Base-by-base conservation (phyloP, 1,140 invertebrate species). In the Hylaeus volcanicus region DNA sequence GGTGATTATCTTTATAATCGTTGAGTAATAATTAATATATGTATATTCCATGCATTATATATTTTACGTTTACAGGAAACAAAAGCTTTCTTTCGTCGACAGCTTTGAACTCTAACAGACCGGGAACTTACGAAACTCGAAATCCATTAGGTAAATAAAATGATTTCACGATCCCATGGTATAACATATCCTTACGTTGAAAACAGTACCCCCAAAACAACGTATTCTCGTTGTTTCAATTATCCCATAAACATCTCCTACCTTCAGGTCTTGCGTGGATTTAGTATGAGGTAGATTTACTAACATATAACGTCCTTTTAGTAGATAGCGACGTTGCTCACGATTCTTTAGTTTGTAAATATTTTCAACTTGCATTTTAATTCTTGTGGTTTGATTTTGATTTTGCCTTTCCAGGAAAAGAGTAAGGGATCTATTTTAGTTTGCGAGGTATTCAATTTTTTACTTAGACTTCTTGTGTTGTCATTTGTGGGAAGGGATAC, bases 191-290 rank as follows among this genome's bases (percentile, higher is more conserved):
- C 64, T 75, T 45, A 63, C 45, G 53, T 65, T 84, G 51, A 81
- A 74, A 86, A 74, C 56, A 51, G 85, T 82, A 51, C 68, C 73
- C 77, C 78, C 61, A 45, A 73, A 74, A 69, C 69, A 63, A 86
- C 79, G 45, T 79, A 72, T 65, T 83, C 70, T 86, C 64, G 76
- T 88, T 74, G 82, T 78, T 88, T 83, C 78, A 88, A 87, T 79
- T 87, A 65, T 79, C 84, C 88, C 81, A 87, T 90, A 88, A 87
- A 89, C 81, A 89, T 91, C 68, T 91, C 88, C 88, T 90, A 88
- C 88, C 85, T 89, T 90, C 83, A 92, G 91, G 91, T 92, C 90
- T 92, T 90, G 90, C 91, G 88, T 91, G 91, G 90, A 91, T 92
- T 82, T 91, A 91, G 87, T 89, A 86, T 86, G 86, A 90, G 91